A percentile compares a stretch with the other conserved stretches of the same genome.
These are phyloP conservation scores for Ostrea edulis DNA, from an alignment of 1,140 invertebrate species.

Conservation along the genomic window DNA sequence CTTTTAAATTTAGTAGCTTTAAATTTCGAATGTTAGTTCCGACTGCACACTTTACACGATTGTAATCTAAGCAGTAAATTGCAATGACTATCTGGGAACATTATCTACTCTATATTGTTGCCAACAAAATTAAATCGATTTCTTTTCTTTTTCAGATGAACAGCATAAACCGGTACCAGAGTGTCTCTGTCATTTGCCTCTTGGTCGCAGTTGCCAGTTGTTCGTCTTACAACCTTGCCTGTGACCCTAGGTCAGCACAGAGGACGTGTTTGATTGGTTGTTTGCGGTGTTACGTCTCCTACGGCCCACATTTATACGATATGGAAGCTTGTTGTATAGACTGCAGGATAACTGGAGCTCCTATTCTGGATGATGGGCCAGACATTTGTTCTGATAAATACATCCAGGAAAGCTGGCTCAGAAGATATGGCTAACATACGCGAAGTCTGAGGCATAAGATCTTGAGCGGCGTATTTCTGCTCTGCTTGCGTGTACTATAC, in stretches of 20 bases:
- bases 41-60: no score
- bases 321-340: slow-evolving; percentile 60
- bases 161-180: background rate
- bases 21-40: no score
- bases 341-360: slow-evolving; percentile 57
- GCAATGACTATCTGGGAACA: no score
- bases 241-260: slow-evolving; percentile 54
- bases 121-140: background rate
- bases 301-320: slow-evolving; percentile 56
- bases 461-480: background rate
- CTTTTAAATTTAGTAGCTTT: no score
- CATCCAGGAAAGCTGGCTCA: slow-evolving; percentile 53
- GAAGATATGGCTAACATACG: slow-evolving; percentile 38
- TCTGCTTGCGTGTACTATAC: background rate
- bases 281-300: slow-evolving; percentile 56
- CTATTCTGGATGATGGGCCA: slow-evolving; percentile 60
- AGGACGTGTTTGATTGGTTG: slow-evolving; percentile 59
- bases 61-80: no score
- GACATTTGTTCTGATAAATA: slow-evolving; percentile 59
- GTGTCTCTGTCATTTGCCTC: background rate
- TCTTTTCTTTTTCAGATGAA: slow-evolving; percentile 10
- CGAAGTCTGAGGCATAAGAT: no score
- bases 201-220: background rate
- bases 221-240: slow-evolving; percentile 45
- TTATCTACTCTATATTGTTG: no score